Conservation (phyloP, 2,113 vertebrate genomes). For the Rallus limicola region DNA sequence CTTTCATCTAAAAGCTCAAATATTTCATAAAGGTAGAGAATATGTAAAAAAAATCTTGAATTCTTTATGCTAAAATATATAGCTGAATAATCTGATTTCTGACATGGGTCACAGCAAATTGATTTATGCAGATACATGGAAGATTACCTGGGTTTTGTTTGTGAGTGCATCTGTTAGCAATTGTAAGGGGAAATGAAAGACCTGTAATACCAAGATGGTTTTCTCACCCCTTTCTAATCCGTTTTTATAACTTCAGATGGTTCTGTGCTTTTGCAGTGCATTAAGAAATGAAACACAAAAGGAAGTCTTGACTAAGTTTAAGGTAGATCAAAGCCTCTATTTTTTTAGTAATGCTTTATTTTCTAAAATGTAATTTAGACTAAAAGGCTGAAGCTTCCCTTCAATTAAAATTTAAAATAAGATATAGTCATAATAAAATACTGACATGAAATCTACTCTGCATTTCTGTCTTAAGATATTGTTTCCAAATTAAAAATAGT, state of each 20-base stretch:
- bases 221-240: neutral
- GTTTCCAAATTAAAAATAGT: neutral
- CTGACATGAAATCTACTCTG: neutral
- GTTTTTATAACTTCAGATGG: neutral
- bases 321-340: neutral
- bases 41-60: neutral
- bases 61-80: neutral
- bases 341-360: constrained; percentile 2
- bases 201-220: neutral
- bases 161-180: neutral
- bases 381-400: neutral
- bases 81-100: neutral
- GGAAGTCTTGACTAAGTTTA: neutral
- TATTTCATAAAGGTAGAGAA: neutral
- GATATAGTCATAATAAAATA: neutral
- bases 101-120: neutral
- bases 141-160: neutral
- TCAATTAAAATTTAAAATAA: neutral
- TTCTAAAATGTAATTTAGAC: neutral
- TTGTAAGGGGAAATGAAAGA: neutral
- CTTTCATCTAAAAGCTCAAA: neutral
- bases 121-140: neutral
- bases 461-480: neutral
- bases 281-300: constrained; percentile 1
- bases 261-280: neutral